Evolutionary conservation across 2,797 vertebrate species (phyloP).

Genomic region (Merluccius polli): DNA sequence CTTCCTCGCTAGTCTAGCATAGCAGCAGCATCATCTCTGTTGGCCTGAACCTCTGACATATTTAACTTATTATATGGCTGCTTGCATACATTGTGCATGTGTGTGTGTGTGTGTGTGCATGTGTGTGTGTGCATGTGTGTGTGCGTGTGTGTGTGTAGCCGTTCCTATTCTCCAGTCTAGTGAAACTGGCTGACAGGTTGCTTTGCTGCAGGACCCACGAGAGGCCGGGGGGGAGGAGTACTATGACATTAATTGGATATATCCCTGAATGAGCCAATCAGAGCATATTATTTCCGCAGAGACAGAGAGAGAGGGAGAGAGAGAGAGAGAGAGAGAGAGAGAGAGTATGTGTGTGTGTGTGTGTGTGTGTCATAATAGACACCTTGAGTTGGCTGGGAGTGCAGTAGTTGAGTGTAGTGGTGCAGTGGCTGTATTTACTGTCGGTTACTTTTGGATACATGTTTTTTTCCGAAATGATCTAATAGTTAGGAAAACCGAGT

Average conservation of each 20-base stretch:
- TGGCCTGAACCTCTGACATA: slow-evolving; percentile 42
- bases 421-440: too few species aligned
- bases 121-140: slow-evolving; percentile 7
- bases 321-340: too few species aligned
- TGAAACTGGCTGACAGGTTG: slow-evolving; percentile 43
- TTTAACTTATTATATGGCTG: slow-evolving; percentile 13
- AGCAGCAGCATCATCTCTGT: slow-evolving; percentile 7
- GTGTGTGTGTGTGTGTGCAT: background rate
- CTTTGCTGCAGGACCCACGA: slow-evolving; percentile 40
- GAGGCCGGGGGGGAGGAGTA: slow-evolving; percentile 30
- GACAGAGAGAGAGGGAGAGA: background rate
- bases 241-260: slow-evolving; percentile 52
- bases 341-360: background rate
- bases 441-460: too few species aligned
- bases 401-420: too few species aligned
- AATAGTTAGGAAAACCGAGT: too few species aligned
- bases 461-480: too few species aligned
- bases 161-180: slow-evolving; percentile 37
- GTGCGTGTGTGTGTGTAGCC: background rate
- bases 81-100: background rate
- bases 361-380: background rate
- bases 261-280: slow-evolving; percentile 51
- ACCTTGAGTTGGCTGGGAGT: background rate
- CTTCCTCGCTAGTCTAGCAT: slow-evolving; percentile 6
- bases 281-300: slow-evolving; percentile 37